Base-by-base conservation (phyloP, 2,888 invertebrate species). In the Callyntrura sp. region DNA sequence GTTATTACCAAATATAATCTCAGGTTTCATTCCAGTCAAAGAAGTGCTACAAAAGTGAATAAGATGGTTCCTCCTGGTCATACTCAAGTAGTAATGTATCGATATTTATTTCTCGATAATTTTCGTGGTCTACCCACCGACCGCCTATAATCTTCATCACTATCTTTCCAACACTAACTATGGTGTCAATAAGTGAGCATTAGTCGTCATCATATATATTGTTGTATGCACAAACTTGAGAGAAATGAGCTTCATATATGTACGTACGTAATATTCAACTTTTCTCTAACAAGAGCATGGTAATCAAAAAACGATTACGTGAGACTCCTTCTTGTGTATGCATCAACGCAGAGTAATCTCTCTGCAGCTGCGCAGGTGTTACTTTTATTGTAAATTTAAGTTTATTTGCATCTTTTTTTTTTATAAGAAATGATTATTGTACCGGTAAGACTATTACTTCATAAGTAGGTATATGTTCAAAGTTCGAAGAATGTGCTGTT, bases 141-240 rank as follows among this genome's bases (percentile, higher is more conserved):
- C 70, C 11, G 70, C 45, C 70, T 20, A 1, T 70, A 70, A 70
- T 70, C 43, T 45, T 45, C 45, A 70, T 70, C 35, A 35, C 17
- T n/a, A 43, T 43, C 17, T 8, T 55, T 14, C 14, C 20, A 17
- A n/a, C n/a, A n/a, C n/a, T n/a, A n/a, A n/a, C n/a, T n/a, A 45
- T 45, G 45, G 70, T 70, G 70, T 70, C 70, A 70, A 45, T 70
- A 70, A 70, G 70, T 70, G 43, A 23, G 45, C 20, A 70, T 70
- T 20, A 70, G 43, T 70, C n/a, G n/a, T n/a, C n/a, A n/a, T n/a
- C n/a, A n/a, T n/a, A n/a, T n/a, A n/a, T n/a, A n/a, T n/a, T n/a
- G n/a, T n/a, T n/a, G n/a, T n/a, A n/a, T n/a, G n/a, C n/a, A n/a
- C n/a, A 70, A 43, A 70, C 9, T 70, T 70, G 70, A 70, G 20